These are phyloP conservation scores for Ostrea edulis DNA, from an alignment of 1,140 invertebrate genomes.

Conservation along the genomic window DNA sequence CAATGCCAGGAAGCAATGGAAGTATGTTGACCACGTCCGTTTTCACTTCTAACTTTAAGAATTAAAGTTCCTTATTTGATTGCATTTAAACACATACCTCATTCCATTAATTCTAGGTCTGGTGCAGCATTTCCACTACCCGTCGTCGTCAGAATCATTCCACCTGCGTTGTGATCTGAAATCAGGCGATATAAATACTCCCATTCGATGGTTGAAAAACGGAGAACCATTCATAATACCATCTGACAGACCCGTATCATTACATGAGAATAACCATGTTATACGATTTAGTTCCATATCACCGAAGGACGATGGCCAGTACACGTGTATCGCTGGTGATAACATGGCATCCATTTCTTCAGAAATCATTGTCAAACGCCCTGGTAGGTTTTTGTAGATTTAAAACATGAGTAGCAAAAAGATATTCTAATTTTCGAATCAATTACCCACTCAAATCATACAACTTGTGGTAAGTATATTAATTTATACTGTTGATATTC, in stretches of 20 bases:
- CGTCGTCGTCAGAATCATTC: background rate
- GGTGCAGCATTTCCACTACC: conserved; percentile 7
- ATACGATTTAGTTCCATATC: conserved; percentile 19
- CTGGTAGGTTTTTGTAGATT: background rate
- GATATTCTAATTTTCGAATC: too few species aligned
- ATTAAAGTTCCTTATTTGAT: too few species aligned
- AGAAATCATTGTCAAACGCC: background rate
- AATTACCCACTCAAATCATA: too few species aligned
- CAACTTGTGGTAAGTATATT: too few species aligned
- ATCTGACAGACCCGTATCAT: background rate
- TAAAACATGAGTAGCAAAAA: too few species aligned
- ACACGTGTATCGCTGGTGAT: conserved; percentile 7
- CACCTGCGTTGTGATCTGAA: background rate
- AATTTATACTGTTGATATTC: too few species aligned
- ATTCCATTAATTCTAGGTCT: background rate
- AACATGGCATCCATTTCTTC: background rate
- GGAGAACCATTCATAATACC: background rate
- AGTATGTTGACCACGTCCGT: background rate
- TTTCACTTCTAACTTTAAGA: too few species aligned
- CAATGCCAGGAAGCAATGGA: background rate
- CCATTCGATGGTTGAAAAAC: background rate
- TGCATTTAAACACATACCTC: too few species aligned
- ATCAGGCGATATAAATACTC: background rate
- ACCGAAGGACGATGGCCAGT: background rate
- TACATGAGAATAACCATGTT: background rate